These are phyloP conservation scores for Prinia subflava DNA, from an alignment of 2,113 vertebrate genomes.

Conservation along the genomic window DNA sequence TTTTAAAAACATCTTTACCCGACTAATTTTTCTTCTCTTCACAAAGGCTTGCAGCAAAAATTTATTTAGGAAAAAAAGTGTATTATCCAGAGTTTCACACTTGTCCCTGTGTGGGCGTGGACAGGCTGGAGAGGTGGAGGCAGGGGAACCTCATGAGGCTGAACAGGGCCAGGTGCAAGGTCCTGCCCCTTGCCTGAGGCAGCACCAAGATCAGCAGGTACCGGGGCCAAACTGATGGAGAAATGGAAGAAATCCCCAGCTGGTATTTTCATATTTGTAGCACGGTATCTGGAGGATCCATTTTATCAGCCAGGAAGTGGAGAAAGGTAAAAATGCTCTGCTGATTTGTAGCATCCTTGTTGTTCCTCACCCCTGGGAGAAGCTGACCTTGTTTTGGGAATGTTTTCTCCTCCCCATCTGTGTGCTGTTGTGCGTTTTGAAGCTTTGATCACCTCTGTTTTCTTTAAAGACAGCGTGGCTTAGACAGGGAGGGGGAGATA, in stretches of 20 bases:
- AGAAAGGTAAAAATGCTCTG: neutral
- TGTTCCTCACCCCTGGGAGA: neutral
- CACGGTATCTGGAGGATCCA: neutral
- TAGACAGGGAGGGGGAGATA: neutral
- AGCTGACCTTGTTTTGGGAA: neutral
- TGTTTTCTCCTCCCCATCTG: neutral
- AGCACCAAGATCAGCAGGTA: neutral
- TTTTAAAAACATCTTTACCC: neutral
- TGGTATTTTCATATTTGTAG: neutral
- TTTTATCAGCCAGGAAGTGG: neutral
- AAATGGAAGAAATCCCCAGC: neutral
- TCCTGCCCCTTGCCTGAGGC: neutral
- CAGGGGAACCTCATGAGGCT: neutral
- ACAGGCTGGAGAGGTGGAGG: neutral
- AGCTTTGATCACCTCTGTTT: neutral
- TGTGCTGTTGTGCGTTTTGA: neutral
- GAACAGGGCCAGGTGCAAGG: neutral
- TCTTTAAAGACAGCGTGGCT: neutral
- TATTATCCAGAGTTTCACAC: neutral
- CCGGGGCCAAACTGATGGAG: neutral
- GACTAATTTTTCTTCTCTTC: neutral
- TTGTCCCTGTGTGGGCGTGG: neutral
- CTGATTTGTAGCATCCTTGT: neutral
- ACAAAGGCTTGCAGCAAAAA: neutral
- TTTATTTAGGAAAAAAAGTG: too few relatives aligned